These are phyloP conservation scores for Tachina grossa DNA, from an alignment of 2,888 invertebrate species.

Conservation along the genomic window DNA sequence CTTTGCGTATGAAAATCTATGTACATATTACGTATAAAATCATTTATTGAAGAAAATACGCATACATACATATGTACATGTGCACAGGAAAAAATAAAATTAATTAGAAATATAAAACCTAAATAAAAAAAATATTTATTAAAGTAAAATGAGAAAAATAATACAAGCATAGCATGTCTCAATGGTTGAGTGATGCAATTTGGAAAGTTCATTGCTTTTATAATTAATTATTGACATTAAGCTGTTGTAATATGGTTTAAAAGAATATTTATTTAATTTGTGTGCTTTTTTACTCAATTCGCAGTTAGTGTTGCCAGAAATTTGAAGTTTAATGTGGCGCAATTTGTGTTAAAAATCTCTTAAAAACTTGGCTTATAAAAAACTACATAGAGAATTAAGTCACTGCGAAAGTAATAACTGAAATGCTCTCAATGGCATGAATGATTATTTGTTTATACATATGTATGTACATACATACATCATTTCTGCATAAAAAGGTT, in stretches of 20 bases:
- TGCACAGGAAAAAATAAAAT: neutral
- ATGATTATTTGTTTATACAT: neutral
- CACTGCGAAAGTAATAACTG: neutral
- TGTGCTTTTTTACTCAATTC: neutral
- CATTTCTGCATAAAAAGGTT: no score
- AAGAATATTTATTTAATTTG: constrained; percentile 12
- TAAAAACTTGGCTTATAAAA: neutral
- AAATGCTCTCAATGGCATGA: neutral
- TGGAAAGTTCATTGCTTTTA: constrained; percentile 47
- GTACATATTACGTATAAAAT: neutral
- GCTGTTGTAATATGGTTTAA: constrained; percentile 44
- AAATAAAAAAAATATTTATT: neutral
- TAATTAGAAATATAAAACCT: neutral
- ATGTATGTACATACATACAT: no score
- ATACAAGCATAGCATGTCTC: constrained; percentile 2
- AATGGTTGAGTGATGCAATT: constrained; percentile 40
- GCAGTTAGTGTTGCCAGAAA: constrained; percentile 42
- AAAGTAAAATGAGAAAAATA: neutral
- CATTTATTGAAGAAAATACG: neutral
- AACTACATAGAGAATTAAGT: neutral
- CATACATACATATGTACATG: neutral
- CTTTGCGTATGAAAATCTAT: constrained; percentile 30
- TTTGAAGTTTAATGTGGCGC: neutral
- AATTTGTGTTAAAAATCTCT: neutral
- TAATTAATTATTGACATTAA: constrained; percentile 64